Base-by-base conservation (phyloP, 2,797 vertebrate species). In the Sebastes diploproa region DNA sequence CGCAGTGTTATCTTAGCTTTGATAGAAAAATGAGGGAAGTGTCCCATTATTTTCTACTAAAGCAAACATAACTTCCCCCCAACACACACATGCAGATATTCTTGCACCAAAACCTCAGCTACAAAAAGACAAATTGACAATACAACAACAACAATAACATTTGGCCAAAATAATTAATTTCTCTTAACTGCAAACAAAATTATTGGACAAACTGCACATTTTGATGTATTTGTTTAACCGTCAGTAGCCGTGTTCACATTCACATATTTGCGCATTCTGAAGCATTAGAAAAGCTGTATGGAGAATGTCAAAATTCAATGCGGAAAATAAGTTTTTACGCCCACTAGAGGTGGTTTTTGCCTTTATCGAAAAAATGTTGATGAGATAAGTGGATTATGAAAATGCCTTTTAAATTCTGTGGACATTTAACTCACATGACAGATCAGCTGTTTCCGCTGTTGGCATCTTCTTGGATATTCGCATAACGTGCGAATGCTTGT, bases 21-120 rank as follows among this genome's bases (percentile, higher is more conserved):
- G 66, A 78, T 69, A 30, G 62, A 82, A 65, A 65, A 65, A 65
- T 3, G 34, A 52, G 5, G 42, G 36, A 78, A 77, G 20, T 61
- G 67, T 30, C 46, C 56, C 34, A 78, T 81, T 78, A 78, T 72
- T 55, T 20, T 50, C 11, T 22, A 3, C 20, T 13, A 25, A 62
- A 62, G 27, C 59, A 38, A n/a, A 5, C 38, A 16, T 50, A 75
- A 34, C 56, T 36, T 30, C n/a, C 7, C 12, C 25, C 2, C n/a
- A 16, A 66, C 6, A 46, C 79, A 78, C 34, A 27, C n/a, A 54
- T 5, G 4, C 59, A 52, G n/a, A 59, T 9, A 22, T 23, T 55
- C 18, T 5, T 6, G 32, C 23, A 22, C 73, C n/a, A 46, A 46
- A 83, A 18, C 9, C 10, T n/a, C 3, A 59, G 38, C 55, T 73